Conservation (phyloP, 2,113 vertebrate genomes). For the Coreoperca whiteheadi region DNA sequence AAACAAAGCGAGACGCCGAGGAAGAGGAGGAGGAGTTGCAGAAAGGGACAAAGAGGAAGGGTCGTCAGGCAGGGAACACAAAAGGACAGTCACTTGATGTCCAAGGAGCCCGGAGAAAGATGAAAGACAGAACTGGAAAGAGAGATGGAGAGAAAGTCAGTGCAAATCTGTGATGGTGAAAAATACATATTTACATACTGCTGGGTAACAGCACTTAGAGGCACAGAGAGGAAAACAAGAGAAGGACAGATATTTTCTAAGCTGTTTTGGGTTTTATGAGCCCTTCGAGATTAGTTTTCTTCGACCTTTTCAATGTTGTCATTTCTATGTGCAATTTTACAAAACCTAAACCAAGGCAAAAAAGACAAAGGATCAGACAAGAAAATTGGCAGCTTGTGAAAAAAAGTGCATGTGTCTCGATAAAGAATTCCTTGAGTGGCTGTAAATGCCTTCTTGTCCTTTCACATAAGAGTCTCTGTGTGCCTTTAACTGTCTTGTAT, state of each 20-base stretch:
- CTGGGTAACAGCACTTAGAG: background rate
- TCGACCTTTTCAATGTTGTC: conserved; percentile 25
- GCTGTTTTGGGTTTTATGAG: background rate
- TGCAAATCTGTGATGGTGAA: background rate
- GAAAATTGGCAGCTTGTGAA: background rate
- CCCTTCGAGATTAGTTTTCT: background rate
- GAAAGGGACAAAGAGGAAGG: background rate
- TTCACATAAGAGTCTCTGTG: too few species aligned
- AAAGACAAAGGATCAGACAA: background rate
- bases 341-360: background rate
- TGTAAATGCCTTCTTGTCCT: background rate
- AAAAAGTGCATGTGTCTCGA: background rate
- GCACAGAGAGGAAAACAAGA: background rate
- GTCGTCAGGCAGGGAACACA: background rate
- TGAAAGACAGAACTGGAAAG: background rate
- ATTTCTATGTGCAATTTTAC: background rate
- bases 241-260: background rate
- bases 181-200: background rate
- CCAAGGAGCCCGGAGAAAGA: background rate
- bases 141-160: background rate
- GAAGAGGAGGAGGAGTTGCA: background rate
- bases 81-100: conserved; percentile 2
- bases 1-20: background rate
- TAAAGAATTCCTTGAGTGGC: conserved; percentile 4
- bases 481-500: background rate